These are phyloP conservation scores for Augochlorella aurata DNA, from an alignment of 2,888 invertebrate genomes.

Conservation along the genomic window DNA sequence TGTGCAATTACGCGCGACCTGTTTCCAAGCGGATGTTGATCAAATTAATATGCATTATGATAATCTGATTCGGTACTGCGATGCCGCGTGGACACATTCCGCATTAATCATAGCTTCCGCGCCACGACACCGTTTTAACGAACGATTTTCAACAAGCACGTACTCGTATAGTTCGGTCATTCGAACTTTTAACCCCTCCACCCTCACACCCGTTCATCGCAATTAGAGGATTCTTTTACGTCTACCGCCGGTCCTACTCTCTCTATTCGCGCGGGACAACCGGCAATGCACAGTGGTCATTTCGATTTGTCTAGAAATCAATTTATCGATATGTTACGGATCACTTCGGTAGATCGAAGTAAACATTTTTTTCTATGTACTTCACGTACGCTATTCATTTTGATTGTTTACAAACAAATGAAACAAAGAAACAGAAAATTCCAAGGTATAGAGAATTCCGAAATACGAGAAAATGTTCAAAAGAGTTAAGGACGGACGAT, in stretches of 20 bases:
- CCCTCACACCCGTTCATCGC: background rate
- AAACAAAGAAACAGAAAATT: too few relatives aligned
- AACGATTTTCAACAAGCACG: constrained; percentile 36
- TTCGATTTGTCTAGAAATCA: too few relatives aligned
- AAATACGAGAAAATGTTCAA: too few relatives aligned
- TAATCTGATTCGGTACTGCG: constrained; percentile 70
- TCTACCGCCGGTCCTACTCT: background rate
- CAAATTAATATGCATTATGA: constrained; percentile 74
- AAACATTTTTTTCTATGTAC: too few relatives aligned
- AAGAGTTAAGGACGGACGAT: too few relatives aligned
- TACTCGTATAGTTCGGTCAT: constrained; percentile 15
- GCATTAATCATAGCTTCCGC: constrained; percentile 68
- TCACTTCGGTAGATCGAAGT: too few relatives aligned
- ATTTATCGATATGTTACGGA: too few relatives aligned
- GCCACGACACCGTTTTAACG: constrained; percentile 51
- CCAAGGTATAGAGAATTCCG: too few relatives aligned
- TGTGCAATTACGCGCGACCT: constrained; percentile 70
- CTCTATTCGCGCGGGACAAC: background rate
- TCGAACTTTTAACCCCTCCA: background rate
- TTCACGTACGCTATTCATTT: too few relatives aligned
- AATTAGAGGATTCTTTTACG: constrained; percentile 4
- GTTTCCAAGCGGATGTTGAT: constrained; percentile 69
- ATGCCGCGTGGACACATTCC: constrained; percentile 61
- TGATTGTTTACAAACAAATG: too few relatives aligned
- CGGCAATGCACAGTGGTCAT: too few relatives aligned